Percentiles rank a stretch among this genome's conserved stretches.
Evolutionary conservation across 2,888 invertebrate species (phyloP).

Genomic region (Brachypalpus laphriformis): DNA sequence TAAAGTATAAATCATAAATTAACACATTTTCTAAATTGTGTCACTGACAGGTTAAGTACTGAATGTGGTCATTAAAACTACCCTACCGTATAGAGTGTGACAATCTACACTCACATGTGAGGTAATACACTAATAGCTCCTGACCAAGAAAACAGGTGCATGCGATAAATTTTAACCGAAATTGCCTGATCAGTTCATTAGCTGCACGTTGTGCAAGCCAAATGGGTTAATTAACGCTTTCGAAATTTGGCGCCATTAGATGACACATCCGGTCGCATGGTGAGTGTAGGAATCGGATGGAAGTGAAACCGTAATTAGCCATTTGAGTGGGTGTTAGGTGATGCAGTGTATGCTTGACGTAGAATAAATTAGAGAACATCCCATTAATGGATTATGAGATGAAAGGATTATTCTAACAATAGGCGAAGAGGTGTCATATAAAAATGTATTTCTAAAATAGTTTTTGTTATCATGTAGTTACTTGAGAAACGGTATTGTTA

Average conservation of each 20-base stretch:
- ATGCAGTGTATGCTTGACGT: constrained; percentile 15
- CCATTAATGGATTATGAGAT: constrained; percentile 13
- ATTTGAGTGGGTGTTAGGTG: constrained; percentile 21
- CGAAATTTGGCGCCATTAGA: constrained; percentile 47
- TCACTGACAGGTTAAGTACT: constrained; percentile 41
- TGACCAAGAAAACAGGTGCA: constrained; percentile 57
- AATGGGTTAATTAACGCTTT: constrained; percentile 61
- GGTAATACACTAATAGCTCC: constrained; percentile 24
- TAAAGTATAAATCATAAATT: constrained; percentile 26
- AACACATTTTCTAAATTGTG: constrained; percentile 4
- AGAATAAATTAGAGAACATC: constrained; percentile 31
- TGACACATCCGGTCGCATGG: constrained; percentile 41
- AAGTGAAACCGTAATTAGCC: constrained; percentile 28
- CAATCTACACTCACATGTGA: constrained; percentile 13
- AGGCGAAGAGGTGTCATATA: too few species aligned
- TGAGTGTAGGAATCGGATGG: constrained; percentile 6
- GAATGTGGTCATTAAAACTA: constrained; percentile 24
- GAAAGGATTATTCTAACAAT: neutral
- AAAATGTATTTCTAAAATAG: too few species aligned
- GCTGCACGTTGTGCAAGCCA: constrained; percentile 42
- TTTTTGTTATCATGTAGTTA: too few species aligned
- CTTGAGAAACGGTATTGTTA: too few species aligned
- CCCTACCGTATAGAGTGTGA: neutral
- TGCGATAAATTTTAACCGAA: constrained; percentile 54
- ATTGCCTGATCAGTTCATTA: constrained; percentile 60